A percentile compares a stretch with the other conserved stretches of the same genome.
These are phyloP conservation scores for Orestias chungarensis DNA, from an alignment of 2,797 vertebrate genomes.

Conservation along the genomic window DNA sequence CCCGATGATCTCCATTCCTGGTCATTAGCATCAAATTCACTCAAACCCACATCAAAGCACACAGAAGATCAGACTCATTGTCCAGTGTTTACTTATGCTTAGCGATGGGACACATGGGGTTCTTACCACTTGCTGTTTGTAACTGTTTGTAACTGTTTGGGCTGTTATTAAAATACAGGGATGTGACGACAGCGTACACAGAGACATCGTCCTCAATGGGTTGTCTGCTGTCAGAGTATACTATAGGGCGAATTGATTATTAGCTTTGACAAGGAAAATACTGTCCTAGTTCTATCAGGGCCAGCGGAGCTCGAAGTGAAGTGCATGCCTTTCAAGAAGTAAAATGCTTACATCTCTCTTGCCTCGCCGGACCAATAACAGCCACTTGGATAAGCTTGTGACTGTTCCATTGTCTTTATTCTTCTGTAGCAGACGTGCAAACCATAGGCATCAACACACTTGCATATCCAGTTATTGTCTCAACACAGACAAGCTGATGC, in stretches of 20 bases:
- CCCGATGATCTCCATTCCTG: constrained; percentile 39
- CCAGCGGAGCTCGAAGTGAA: constrained; percentile 74
- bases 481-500: constrained; percentile 47
- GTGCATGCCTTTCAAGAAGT: constrained; percentile 80
- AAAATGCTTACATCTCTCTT: constrained; percentile 69
- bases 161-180: constrained; percentile 60
- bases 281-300: constrained; percentile 83
- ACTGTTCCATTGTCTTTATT: constrained; percentile 64
- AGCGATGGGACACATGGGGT: constrained; percentile 30
- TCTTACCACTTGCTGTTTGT: constrained; percentile 51
- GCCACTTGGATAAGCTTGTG: constrained; percentile 66
- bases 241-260: constrained; percentile 78
- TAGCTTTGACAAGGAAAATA: constrained; percentile 79
- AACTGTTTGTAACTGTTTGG: constrained; percentile 58
- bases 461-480: constrained; percentile 27
- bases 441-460: constrained; percentile 37
- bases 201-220: constrained; percentile 54
- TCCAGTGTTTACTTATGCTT: constrained; percentile 46
- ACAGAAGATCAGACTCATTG: constrained; percentile 38
- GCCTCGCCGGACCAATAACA: constrained; percentile 60
- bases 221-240: constrained; percentile 77
- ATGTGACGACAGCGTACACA: constrained; percentile 58
- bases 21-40: constrained; percentile 69
- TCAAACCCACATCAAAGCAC: constrained; percentile 65
- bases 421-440: constrained; percentile 51